These are phyloP conservation scores for Elanoides forficatus DNA, from an alignment of 2,113 vertebrate species.

Conservation along the genomic window DNA sequence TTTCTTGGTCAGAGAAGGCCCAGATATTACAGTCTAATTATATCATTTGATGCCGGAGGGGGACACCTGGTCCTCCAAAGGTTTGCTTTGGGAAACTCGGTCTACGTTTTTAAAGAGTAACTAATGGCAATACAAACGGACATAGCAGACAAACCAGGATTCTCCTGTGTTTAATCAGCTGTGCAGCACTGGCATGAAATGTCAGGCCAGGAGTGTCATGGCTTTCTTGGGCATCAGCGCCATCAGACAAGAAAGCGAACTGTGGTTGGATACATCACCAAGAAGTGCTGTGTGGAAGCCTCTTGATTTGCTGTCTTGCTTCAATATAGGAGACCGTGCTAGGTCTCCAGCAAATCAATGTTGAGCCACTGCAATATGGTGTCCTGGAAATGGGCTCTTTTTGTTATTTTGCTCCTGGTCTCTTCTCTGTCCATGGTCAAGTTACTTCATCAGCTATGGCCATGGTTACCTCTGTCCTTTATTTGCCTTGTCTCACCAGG, in stretches of 20 bases:
- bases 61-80: background rate
- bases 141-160: background rate
- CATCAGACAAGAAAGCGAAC: background rate
- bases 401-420: background rate
- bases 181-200: background rate
- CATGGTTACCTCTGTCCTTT: background rate
- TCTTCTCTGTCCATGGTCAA: background rate
- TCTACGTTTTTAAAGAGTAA: background rate
- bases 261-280: background rate
- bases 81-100: background rate
- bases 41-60: background rate
- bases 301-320: background rate
- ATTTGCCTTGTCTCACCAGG: background rate
- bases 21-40: background rate
- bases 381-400: background rate
- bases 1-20: background rate
- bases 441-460: background rate
- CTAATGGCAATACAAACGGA: background rate
- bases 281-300: background rate
- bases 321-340: background rate
- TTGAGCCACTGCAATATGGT: background rate
- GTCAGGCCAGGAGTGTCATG: background rate
- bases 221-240: background rate
- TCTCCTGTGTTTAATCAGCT: background rate
- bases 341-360: background rate